Conservation (phyloP, 2,888 invertebrate species). For the Boloria euphrosyne region DNA sequence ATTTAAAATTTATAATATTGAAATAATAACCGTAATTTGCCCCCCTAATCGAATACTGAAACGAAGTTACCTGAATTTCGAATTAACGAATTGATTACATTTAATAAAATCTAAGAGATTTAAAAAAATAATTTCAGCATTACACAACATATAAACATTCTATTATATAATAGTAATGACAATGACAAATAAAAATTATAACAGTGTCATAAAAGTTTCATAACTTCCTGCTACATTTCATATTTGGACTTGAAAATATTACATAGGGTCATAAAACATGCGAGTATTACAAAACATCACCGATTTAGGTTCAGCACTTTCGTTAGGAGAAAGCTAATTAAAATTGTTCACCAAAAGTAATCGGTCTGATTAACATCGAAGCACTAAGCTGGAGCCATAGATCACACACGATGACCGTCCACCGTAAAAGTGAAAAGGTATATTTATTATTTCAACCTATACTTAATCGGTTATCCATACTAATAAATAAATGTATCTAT, state of each 20-base stretch:
- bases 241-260: slow-evolving; percentile 28
- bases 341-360: slow-evolving; percentile 49
- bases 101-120: no score
- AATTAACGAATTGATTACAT: no score
- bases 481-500: no score
- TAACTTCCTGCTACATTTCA: slow-evolving; percentile 14
- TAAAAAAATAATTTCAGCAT: no score
- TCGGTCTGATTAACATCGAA: slow-evolving; percentile 39
- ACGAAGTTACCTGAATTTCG: no score
- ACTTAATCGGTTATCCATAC: neutral
- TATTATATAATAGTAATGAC: slow-evolving; percentile 6
- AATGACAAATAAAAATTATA: neutral
- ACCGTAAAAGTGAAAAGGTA: slow-evolving; percentile 37
- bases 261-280: slow-evolving; percentile 30
- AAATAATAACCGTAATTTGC: no score
- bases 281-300: slow-evolving; percentile 39
- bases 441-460: slow-evolving; percentile 6
- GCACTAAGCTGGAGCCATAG: slow-evolving; percentile 26
- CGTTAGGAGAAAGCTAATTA: slow-evolving; percentile 66
- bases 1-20: no score
- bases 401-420: slow-evolving; percentile 31
- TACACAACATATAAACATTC: neutral
- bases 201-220: slow-evolving; percentile 11
- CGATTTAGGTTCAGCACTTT: slow-evolving; percentile 50
- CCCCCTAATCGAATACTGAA: no score